Conservation (phyloP, 1,140 invertebrate genomes). For the Cardiocondyla obscurior region DNA sequence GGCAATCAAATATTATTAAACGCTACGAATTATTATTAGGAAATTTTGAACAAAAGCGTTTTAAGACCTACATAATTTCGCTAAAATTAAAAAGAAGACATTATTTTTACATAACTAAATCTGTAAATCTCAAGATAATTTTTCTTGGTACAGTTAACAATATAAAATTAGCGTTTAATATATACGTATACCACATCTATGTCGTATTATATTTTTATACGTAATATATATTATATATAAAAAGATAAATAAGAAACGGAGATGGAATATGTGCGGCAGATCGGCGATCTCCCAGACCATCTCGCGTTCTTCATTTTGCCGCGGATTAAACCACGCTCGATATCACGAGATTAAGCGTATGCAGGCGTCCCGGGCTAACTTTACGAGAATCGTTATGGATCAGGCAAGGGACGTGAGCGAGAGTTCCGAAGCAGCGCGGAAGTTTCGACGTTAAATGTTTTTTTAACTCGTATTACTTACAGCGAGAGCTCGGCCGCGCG, state of each 20-base stretch:
- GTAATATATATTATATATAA: background rate
- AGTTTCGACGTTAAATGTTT: constrained; percentile 57
- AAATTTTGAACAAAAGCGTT: background rate
- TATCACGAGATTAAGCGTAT: constrained; percentile 52
- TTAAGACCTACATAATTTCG: background rate
- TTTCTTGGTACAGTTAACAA: no score
- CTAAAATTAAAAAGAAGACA: background rate
- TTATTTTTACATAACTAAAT: background rate
- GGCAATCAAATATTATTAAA: background rate
- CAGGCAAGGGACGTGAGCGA: constrained; percentile 43
- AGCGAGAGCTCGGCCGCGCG: constrained; percentile 23
- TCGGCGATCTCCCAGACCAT: constrained; percentile 16
- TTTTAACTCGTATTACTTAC: constrained; percentile 57
- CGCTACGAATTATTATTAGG: background rate
- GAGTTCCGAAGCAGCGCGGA: constrained; percentile 43
- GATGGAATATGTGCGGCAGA: constrained; percentile 3
- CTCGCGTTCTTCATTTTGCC: constrained; percentile 35
- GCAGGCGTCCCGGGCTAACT: constrained; percentile 45
- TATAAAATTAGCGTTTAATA: no score
- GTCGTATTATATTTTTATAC: background rate
- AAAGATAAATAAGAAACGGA: background rate
- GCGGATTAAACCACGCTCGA: constrained; percentile 46
- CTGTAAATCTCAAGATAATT: background rate
- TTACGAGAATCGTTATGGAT: constrained; percentile 53
- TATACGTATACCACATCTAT: no score